Base-by-base conservation (phyloP, 2,797 vertebrate genomes). In the Odontamblyopus lacepedii region DNA sequence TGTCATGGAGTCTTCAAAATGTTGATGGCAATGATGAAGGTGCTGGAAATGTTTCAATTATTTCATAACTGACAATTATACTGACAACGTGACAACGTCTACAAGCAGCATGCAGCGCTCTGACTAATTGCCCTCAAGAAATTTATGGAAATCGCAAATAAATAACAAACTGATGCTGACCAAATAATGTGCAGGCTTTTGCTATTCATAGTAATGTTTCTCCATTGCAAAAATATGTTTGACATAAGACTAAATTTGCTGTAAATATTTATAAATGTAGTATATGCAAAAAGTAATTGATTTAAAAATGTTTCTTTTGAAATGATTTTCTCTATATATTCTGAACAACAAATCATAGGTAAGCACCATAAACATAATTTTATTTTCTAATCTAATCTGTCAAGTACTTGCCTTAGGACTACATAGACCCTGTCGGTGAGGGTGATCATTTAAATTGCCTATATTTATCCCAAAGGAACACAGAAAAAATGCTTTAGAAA, bases 11-110 rank as follows among this genome's bases (percentile, higher is more conserved):
- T 87, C 76, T 71, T 69, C 85, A 87, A 91, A 60, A 91, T 90
- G 90, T 89, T 91, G 88, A 89, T 84, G 83, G 83, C 70, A 78
- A 85, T 87, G 89, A 91, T 91, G 89, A 91, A 87, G 88, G 91
- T 82, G 88, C 90, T 82, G 88, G 89, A 92, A 88, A 91, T 75
- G 78, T 90, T 88, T 92, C 86, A 92, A 89, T 92, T 93, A 91
- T 89, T 89, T 89, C 81, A 88, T 91, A 89, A 89, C 86, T 90
- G 87, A 90, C 88, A 90, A 92, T 91, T 91, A 89, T 83, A 87
- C 84, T 85, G 87, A 88, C 74, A 70, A 82, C 69, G 73, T 88
- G 89, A 90, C 89, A 88, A 84, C 84, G 77, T 84, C 77, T 63
- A 85, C 85, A 86, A 85, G 61, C 67, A 44, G 80, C 78, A 64